Evolutionary conservation across 2,888 invertebrate genomes (phyloP).

Genomic region (Venusia cambrica): DNA sequence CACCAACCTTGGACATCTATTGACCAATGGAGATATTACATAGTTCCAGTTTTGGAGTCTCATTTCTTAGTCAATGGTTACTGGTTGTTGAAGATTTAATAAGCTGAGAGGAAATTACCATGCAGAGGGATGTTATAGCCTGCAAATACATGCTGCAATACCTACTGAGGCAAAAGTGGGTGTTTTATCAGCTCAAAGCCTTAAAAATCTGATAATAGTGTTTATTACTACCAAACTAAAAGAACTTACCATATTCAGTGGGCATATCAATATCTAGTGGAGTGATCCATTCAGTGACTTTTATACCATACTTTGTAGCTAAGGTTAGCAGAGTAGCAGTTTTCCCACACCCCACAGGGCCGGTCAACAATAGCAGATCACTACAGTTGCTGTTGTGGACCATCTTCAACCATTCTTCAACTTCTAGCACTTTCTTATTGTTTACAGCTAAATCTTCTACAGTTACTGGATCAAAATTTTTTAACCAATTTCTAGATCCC

Average conservation of each 20-base stretch:
- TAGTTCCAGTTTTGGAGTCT: too few relatives aligned
- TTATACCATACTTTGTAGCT: slow-evolving; percentile 82
- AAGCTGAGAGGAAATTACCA: too few relatives aligned
- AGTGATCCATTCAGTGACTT: slow-evolving; percentile 90
- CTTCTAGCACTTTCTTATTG: slow-evolving; percentile 86
- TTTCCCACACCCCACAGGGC: slow-evolving; percentile 93
- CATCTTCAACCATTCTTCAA: slow-evolving; percentile 84
- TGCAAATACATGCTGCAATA: too few relatives aligned
- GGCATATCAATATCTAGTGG: slow-evolving; percentile 86
- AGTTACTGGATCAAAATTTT: slow-evolving; percentile 79
- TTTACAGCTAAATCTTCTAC: slow-evolving; percentile 86
- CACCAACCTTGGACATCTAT: too few relatives aligned
- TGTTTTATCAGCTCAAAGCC: too few relatives aligned
- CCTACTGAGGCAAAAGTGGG: too few relatives aligned
- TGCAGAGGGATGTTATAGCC: too few relatives aligned
- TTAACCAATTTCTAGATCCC: slow-evolving; percentile 78
- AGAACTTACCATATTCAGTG: slow-evolving; percentile 69
- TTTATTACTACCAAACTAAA: too few relatives aligned
- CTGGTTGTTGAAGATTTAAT: too few relatives aligned
- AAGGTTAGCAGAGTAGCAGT: slow-evolving; percentile 86
- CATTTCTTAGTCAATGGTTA: too few relatives aligned
- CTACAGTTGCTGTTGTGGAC: slow-evolving; percentile 48
- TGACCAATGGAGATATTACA: too few relatives aligned
- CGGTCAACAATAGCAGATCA: slow-evolving; percentile 86
- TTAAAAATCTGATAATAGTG: too few relatives aligned